These are phyloP conservation scores for Rhodinocichla rosea DNA, from an alignment of 2,113 vertebrate species.

Conservation along the genomic window DNA sequence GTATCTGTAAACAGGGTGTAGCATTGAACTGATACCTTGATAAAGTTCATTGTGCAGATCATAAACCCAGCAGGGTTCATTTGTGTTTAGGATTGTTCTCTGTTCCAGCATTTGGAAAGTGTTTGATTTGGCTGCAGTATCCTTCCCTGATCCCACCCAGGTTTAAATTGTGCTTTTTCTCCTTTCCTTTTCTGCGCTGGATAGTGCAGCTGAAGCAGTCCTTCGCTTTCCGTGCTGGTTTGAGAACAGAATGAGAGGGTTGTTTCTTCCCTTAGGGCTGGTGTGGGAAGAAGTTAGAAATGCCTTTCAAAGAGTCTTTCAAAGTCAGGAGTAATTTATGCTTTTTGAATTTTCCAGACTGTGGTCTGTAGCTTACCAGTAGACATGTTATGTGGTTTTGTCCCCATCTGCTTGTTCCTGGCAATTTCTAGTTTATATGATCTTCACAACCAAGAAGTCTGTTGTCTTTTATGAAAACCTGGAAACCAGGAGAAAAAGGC, in stretches of 20 bases:
- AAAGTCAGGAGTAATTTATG: constrained; percentile 9
- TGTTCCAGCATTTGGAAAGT: constrained; percentile 25
- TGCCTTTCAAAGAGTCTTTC: constrained; percentile 17
- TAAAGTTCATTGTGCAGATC: constrained; percentile 14
- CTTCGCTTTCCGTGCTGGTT: not conserved
- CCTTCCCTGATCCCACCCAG: not conserved
- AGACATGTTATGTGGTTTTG: constrained; percentile 37
- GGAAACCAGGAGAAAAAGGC: not conserved
- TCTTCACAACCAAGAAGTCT: not conserved
- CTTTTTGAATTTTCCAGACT: constrained; percentile 18
- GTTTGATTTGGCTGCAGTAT: constrained; percentile 52
- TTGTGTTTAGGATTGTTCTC: constrained; percentile 9
- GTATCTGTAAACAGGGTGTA: constrained; percentile 8
- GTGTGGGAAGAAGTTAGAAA: constrained; percentile 8
- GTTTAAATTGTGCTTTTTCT: constrained; percentile 23
- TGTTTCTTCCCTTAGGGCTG: not conserved
- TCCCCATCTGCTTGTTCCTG: constrained; percentile 18
- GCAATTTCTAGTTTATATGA: not conserved
- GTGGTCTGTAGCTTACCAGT: constrained; percentile 27
- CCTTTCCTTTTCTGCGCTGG: not conserved
- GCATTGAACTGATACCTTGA: constrained; percentile 11
- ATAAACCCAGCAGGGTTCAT: constrained; percentile 42
- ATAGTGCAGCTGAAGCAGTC: not conserved
- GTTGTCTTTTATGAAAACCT: constrained; percentile 4
- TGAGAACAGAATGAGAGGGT: not conserved